These are phyloP conservation scores for Stomatorhinus ivindoensis DNA, from an alignment of 2,113 vertebrate genomes.

Conservation along the genomic window DNA sequence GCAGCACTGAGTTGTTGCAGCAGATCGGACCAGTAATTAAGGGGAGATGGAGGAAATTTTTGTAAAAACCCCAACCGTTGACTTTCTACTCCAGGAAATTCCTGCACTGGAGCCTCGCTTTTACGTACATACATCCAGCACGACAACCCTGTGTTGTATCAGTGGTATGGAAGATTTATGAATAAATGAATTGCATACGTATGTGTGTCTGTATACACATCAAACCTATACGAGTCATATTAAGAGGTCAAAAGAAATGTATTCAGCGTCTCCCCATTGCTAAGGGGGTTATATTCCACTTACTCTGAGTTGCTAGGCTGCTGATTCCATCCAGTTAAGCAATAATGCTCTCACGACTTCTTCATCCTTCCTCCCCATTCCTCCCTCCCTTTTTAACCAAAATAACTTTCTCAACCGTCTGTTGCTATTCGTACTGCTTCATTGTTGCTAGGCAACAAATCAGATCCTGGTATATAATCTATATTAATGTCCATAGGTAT, in stretches of 20 bases:
- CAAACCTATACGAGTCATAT: neutral
- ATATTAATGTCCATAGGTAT: constrained; percentile 22
- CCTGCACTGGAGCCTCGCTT: neutral
- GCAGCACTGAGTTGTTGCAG: neutral
- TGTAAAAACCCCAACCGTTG: neutral
- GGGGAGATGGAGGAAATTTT: neutral
- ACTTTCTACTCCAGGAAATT: neutral
- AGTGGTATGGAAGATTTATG: neutral
- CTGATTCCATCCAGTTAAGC: constrained; percentile 58
- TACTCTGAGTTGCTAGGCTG: constrained; percentile 69
- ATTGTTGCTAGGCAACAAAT: constrained; percentile 68
- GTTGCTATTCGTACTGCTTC: constrained; percentile 59
- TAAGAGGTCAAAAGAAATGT: neutral
- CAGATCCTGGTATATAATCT: constrained; percentile 24
- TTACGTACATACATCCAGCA: neutral
- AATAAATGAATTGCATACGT: neutral
- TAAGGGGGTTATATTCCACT: constrained; percentile 57
- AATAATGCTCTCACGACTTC: constrained; percentile 34
- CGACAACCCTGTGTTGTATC: neutral
- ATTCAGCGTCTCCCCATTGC: constrained; percentile 49
- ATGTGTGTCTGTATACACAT: neutral
- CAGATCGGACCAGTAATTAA: neutral
- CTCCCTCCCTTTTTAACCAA: constrained; percentile 43
- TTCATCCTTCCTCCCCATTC: constrained; percentile 17
- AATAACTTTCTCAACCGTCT: constrained; percentile 71